Base-by-base conservation (phyloP, 2,888 invertebrate genomes). In the Coelogynopora nodosa region DNA sequence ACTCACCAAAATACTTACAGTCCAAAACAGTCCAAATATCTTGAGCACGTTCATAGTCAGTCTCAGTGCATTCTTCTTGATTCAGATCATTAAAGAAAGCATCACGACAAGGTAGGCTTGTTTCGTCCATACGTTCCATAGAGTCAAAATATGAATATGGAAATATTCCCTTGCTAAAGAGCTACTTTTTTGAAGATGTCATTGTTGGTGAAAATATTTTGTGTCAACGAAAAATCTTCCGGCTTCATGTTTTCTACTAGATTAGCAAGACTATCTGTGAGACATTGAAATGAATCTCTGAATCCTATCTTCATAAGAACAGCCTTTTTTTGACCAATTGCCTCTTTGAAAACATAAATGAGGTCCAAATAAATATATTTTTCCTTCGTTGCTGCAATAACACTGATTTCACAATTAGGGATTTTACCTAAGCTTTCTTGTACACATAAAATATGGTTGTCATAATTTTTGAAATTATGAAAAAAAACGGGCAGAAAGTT, bases 401-500 rank as follows among this genome's bases (percentile, higher is more conserved):
- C 49, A 49, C 18, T 49, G 18, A 49, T 49, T 49, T 49, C 18
- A 49, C 49, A 49, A 49, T 49, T 49, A 10, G 49, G 49, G 5
- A 49, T 49, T 49, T 49, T 10, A 49, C 49, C 5, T n/a, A n/a
- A n/a, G n/a, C 5, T 5, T 5, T 49, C 5, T 49, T 49, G 5
- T 10, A 18, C 49, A 18, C 49, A 49, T 5, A 49, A 10, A 10
- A 49, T 10, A 49, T 49, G 49, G 49, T 49, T 31, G 26, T 0
- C 87, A 23, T 87, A 74, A 13, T 13, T 13, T 27, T 80, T 28
- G 28, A 80, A 80, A 49, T 49, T 49, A 49, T 49, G 49, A 49
- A 49, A 49, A 49, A 49, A 49, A 10, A 49, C 49, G 5, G 49
- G 49, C 18, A 18, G 18, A 49, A 49, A 49, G 49, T 49, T 49